Evolutionary conservation across 2,797 vertebrate species (phyloP).

Genomic region (Chelon labrosus): DNA sequence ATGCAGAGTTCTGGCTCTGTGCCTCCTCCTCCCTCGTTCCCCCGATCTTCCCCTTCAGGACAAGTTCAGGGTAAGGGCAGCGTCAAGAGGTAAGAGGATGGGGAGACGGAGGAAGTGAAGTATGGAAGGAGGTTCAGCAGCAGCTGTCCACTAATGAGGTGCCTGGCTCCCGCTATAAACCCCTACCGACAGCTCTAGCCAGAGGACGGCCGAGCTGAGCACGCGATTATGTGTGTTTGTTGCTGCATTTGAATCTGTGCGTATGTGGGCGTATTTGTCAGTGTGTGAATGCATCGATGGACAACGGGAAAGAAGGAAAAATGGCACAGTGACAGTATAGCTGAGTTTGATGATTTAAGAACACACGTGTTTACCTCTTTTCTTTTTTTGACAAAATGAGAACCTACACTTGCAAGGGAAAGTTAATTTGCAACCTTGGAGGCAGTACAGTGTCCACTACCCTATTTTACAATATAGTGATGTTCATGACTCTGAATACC

Average conservation of each 20-base stretch:
- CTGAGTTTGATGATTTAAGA: background rate
- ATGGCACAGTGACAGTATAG: background rate
- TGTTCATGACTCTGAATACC: background rate
- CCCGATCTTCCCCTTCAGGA: conserved; percentile 59
- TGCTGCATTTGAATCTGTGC: conserved; percentile 11
- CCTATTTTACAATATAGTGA: background rate
- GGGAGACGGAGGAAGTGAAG: conserved; percentile 58
- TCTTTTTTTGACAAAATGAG: background rate
- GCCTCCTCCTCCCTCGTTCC: conserved; percentile 12
- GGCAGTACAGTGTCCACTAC: background rate
- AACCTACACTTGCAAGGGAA: background rate
- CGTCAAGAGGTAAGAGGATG: conserved; percentile 42
- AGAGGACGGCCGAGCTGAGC: conserved; percentile 39
- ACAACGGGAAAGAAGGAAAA: background rate
- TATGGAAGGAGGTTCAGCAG: conserved; percentile 52
- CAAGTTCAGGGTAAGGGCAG: conserved; percentile 79
- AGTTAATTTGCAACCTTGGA: background rate
- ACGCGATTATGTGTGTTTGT: conserved; percentile 11
- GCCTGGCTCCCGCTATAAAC: conserved; percentile 67
- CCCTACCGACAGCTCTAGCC: conserved; percentile 60
- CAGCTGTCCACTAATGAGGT: conserved; percentile 75
- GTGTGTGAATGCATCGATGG: background rate
- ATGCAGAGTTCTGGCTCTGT: conserved; percentile 43
- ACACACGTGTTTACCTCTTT: fast-evolving
- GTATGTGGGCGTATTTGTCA: background rate